Evolutionary conservation across 2,888 invertebrate genomes (phyloP).

Genomic region (Coenonympha arcania): DNA sequence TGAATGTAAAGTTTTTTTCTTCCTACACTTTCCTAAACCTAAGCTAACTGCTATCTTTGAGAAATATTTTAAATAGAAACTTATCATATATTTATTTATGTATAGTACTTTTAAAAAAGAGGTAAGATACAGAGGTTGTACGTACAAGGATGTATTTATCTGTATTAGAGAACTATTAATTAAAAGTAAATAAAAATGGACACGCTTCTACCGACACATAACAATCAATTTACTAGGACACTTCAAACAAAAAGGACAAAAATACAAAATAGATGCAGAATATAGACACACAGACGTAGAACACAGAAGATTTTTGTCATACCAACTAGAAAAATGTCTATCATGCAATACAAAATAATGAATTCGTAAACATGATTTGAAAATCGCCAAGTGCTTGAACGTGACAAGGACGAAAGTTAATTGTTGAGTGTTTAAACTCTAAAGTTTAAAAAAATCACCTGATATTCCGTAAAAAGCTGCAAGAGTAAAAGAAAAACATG

Average conservation of each 20-base stretch:
- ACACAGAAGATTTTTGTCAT: neutral
- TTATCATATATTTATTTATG: too few species aligned
- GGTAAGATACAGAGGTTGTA: too few species aligned
- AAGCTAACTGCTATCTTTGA: too few species aligned
- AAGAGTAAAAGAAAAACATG: conserved; percentile 33
- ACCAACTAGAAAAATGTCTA: neutral
- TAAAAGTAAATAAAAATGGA: too few species aligned
- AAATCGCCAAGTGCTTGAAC: neutral
- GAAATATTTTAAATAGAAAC: too few species aligned
- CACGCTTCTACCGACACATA: neutral
- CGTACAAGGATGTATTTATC: too few species aligned
- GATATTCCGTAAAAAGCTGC: conserved; percentile 70
- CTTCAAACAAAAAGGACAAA: neutral
- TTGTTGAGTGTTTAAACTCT: too few species aligned
- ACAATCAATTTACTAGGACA: too few species aligned
- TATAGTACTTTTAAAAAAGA: too few species aligned
- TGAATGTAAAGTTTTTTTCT: too few species aligned
- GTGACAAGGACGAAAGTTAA: neutral
- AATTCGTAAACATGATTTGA: neutral
- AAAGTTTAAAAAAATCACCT: conserved; percentile 51
- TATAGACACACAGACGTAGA: neutral
- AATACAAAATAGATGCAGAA: neutral
- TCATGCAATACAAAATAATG: neutral
- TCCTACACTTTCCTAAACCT: too few species aligned
- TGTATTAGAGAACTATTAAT: too few species aligned